Evolutionary conservation across 2,797 vertebrate genomes (phyloP).

Genomic region (Manis pentadactyla): DNA sequence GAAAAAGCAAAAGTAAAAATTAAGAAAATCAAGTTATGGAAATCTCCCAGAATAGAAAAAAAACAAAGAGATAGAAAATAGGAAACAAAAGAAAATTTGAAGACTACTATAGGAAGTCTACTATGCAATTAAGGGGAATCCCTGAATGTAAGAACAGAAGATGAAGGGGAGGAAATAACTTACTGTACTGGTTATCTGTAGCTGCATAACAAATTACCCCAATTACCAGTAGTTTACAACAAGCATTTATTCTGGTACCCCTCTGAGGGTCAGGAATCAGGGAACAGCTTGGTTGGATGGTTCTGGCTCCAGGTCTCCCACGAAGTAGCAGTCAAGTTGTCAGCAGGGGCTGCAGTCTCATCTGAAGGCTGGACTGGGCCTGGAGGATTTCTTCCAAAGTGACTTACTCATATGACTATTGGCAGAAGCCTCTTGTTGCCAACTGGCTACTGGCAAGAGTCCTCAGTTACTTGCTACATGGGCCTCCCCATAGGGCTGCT

Average conservation of each 20-base stretch:
- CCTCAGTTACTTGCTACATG: background rate
- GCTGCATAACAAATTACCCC: background rate
- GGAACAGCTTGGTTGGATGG: background rate
- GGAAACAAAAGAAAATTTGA: background rate
- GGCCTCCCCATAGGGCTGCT: background rate
- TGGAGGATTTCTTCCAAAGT: background rate
- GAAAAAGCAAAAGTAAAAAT: constrained; percentile 32
- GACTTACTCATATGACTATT: background rate
- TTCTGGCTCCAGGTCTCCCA: background rate
- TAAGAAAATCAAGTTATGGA: background rate
- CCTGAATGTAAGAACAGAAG: background rate
- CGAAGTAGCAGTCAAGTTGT: background rate
- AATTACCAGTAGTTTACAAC: background rate
- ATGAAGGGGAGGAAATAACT: background rate
- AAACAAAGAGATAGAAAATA: constrained; percentile 12
- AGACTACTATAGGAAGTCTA: background rate
- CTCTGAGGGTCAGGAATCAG: background rate
- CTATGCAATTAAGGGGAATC: background rate
- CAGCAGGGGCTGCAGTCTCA: background rate
- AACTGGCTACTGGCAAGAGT: background rate
- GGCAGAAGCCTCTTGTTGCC: background rate
- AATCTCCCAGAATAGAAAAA: background rate
- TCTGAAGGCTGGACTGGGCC: background rate
- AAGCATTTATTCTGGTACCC: background rate
- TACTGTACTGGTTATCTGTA: background rate